Base-by-base conservation (phyloP, 1,140 invertebrate genomes). In the Anadara kagoshimensis region DNA sequence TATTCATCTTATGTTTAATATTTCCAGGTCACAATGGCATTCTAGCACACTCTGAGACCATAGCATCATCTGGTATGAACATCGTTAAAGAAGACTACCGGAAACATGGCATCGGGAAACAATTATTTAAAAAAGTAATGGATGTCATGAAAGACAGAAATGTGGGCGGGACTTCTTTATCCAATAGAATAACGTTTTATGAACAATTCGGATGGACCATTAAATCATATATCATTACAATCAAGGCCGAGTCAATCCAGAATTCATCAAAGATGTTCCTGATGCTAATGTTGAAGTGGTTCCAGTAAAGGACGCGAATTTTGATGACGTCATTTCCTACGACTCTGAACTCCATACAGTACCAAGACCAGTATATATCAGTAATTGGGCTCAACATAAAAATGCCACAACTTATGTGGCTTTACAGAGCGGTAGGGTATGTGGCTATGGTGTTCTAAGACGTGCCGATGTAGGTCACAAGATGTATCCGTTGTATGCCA, bases 61-160 rank as follows among this genome's bases (percentile, higher is more conserved):
- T 78, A 18, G 80, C 80, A 8, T 82, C 80, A 1, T 79, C 80
- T n/a, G 80, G 80, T 18, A 74, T 82, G 80, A 82, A 82, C 45
- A 78, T 82, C 26, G 75, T 82, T 0, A 82, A 79, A 58, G 78
- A 79, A 10, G 63, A 73, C 26, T 82, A 78, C 69, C 64, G 78
- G 41, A 59, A 73, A n/a, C 65, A 74, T 45, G 78, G 78, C 5
- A 75, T 82, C 24, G 80, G 80, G 1, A 72, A 68, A 22, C 44
- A 73, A 53, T 45, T 82, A 54, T 79, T 79, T 53, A 47, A 69
- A n/a, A 56, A 65, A 11, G 78, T 82, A 5, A 79, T 79, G 78
- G 78, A 78, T 14, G 73, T 82, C 2, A 79, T 82, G 80, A 44
- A 56, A 26, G 73, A 79, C 29, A 69, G 75, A 44, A 82, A 82